phyloP scores from a whole-genome alignment of 2,888 invertebrate species.

The Drosophila mercatorum region DNA sequence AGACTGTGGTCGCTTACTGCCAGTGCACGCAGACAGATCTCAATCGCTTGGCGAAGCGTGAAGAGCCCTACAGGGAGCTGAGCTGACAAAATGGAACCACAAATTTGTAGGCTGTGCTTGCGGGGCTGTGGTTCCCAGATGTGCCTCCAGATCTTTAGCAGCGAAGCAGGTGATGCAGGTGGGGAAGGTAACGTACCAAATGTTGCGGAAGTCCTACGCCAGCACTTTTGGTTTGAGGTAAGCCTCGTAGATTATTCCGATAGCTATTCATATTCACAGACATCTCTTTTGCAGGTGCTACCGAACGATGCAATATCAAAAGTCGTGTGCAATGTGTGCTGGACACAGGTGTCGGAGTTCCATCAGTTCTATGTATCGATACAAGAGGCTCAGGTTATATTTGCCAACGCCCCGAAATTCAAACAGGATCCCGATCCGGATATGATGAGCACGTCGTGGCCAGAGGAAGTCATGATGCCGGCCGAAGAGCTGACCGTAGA shows the following conservation, averaged over 20 bases:
- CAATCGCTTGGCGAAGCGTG: constrained; percentile 10
- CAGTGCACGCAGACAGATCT: constrained; percentile 16
- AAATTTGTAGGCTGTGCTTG: constrained; percentile 80
- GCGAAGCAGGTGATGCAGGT: constrained; percentile 56
- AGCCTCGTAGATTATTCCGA: constrained; percentile 2
- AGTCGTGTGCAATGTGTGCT: constrained; percentile 82
- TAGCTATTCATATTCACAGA: not conserved
- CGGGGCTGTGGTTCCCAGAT: constrained; percentile 75
- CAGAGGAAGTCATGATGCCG: constrained; percentile 67
- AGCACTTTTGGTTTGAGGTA: constrained; percentile 84
- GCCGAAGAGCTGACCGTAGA: constrained; percentile 61
- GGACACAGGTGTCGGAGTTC: constrained; percentile 81
- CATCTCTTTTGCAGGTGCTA: constrained; percentile 62
- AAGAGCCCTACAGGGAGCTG: constrained; percentile 8
- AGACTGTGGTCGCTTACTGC: constrained; percentile 20
- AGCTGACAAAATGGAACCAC: constrained; percentile 59
- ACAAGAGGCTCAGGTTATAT: constrained; percentile 78
- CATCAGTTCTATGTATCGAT: constrained; percentile 82
- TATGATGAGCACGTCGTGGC: constrained; percentile 56
- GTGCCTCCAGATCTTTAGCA: constrained; percentile 79
- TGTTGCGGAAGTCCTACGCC: constrained; percentile 77
- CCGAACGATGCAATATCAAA: constrained; percentile 76
- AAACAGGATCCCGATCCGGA: constrained; percentile 65
- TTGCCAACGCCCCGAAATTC: constrained; percentile 59
- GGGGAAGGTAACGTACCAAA: constrained; percentile 61